These are phyloP conservation scores for Caenorhabditis macrosperma DNA, from an alignment of 2,888 invertebrate species.

Conservation along the genomic window DNA sequence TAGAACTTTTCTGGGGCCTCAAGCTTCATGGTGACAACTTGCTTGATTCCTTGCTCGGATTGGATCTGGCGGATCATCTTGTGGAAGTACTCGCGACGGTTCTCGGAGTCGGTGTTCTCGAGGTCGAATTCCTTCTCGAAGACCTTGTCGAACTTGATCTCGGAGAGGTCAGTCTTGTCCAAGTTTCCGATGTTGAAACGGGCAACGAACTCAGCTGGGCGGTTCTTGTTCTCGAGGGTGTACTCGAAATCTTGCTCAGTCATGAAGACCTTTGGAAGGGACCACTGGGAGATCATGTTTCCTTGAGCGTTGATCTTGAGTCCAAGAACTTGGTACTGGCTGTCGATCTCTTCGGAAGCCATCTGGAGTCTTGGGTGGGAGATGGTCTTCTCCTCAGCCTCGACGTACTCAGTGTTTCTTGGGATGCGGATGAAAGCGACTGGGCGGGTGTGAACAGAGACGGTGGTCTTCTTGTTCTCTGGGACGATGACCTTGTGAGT, in stretches of 20 bases:
- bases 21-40: constrained; percentile 31
- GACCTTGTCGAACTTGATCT: constrained; percentile 58
- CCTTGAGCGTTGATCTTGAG: constrained; percentile 61
- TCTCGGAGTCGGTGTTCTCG: constrained; percentile 42
- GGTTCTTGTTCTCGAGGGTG: constrained; percentile 51
- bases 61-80: constrained; percentile 47
- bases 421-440: constrained; percentile 68
- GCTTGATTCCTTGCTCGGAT: constrained; percentile 37
- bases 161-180: constrained; percentile 35
- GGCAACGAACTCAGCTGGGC: constrained; percentile 33
- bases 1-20: constrained; percentile 42
- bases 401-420: constrained; percentile 58
- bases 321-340: constrained; percentile 56
- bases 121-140: constrained; percentile 56
- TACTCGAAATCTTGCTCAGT: constrained; percentile 71
- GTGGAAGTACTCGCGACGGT: constrained; percentile 48
- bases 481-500: constrained; percentile 41
- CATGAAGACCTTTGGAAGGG: constrained; percentile 48
- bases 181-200: constrained; percentile 34
- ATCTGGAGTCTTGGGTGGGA: constrained; percentile 59
- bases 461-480: constrained; percentile 50
- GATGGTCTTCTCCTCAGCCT: constrained; percentile 73
- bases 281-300: constrained; percentile 59
- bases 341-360: constrained; percentile 48
- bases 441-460: constrained; percentile 66